Conservation (phyloP, 2,888 invertebrate species). For the Thysanoteuthis rhombus region DNA sequence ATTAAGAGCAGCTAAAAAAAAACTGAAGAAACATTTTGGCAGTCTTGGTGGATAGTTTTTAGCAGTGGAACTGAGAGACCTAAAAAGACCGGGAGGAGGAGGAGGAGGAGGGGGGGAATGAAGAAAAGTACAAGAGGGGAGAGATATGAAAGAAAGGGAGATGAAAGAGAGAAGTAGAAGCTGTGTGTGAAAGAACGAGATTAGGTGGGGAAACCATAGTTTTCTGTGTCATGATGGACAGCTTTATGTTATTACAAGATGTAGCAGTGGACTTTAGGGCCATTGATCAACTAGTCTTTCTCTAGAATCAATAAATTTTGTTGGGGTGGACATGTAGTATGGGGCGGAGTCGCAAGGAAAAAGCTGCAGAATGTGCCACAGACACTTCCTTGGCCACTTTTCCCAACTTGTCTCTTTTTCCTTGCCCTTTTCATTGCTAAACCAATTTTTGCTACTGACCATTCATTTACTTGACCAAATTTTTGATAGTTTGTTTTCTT, state of each 20-base stretch:
- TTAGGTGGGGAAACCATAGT: background rate
- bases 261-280: background rate
- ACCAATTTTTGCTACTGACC: background rate
- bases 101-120: too few relatives aligned
- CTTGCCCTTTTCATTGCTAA: too few relatives aligned
- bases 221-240: background rate
- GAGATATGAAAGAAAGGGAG: too few relatives aligned
- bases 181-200: background rate
- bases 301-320: background rate
- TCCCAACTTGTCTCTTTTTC: background rate
- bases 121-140: too few relatives aligned
- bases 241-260: background rate
- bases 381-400: background rate
- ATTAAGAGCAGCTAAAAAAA: too few relatives aligned
- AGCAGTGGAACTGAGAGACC: too few relatives aligned
- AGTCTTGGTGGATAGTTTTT: too few relatives aligned
- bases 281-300: background rate
- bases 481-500: background rate
- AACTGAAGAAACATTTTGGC: too few relatives aligned
- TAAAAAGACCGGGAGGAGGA: background rate
- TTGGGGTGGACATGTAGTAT: background rate
- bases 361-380: background rate
- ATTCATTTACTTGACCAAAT: background rate
- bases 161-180: background rate
- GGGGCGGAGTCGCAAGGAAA: background rate